Conservation (phyloP, 2,113 vertebrate species). For the Corvus hawaiiensis region DNA sequence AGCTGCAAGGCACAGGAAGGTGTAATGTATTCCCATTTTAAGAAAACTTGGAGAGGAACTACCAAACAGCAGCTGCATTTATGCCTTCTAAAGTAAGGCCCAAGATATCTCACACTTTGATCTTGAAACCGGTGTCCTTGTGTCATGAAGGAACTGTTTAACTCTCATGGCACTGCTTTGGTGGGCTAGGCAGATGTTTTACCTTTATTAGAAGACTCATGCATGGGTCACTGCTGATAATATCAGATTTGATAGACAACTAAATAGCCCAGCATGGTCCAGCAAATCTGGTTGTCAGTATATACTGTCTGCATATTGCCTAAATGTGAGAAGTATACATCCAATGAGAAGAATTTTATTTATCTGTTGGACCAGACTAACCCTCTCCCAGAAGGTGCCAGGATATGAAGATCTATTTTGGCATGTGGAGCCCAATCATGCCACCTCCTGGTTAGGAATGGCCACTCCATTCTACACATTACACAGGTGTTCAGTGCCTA, state of each 20-base stretch:
- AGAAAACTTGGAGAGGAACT: background rate
- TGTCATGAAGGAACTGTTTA: background rate
- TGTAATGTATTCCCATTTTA: background rate
- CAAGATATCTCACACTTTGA: background rate
- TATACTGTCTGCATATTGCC: background rate
- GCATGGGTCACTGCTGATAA: background rate
- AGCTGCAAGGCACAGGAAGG: background rate
- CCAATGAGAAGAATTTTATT: rapidly evolving
- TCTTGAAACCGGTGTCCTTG: background rate
- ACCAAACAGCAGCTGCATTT: background rate
- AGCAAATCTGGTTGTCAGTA: background rate
- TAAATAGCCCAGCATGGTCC: background rate
- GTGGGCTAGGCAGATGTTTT: background rate
- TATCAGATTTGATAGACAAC: background rate
- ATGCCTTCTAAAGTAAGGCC: background rate
- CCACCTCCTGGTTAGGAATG: conserved; percentile 35
- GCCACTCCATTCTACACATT: background rate
- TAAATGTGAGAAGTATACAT: background rate
- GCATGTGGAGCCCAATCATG: conserved; percentile 12
- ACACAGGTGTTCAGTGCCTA: background rate
- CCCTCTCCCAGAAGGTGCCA: background rate
- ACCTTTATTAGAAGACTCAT: background rate
- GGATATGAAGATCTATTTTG: background rate
- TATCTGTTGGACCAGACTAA: background rate
- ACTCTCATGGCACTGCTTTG: background rate